phyloP scores from a whole-genome alignment of 2,888 invertebrate genomes.

The Ectemnius continuus region DNA sequence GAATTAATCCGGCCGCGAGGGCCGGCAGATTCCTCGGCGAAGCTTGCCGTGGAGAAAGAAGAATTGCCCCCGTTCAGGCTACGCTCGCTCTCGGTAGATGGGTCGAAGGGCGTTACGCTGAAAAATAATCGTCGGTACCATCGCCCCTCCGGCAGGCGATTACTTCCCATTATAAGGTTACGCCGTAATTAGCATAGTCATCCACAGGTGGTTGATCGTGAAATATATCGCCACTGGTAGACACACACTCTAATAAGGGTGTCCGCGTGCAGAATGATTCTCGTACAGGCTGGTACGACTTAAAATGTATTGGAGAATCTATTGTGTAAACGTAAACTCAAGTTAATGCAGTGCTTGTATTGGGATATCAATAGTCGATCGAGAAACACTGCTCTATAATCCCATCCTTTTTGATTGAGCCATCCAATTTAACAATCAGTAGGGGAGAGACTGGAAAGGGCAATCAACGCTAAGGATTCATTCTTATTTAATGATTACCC shows the following conservation, averaged over 20 bases:
- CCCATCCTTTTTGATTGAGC: too few relatives aligned
- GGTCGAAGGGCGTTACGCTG: conserved; percentile 36
- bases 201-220: conserved; percentile 65
- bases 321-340: too few relatives aligned
- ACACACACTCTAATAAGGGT: conserved; percentile 20
- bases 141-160: conserved; percentile 41
- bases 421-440: too few relatives aligned
- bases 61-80: conserved; percentile 8
- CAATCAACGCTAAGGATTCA: neutral
- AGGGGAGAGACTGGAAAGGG: neutral
- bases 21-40: conserved; percentile 30
- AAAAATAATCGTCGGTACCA: conserved; percentile 56
- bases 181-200: conserved; percentile 64
- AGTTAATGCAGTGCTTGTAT: too few relatives aligned
- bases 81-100: conserved; percentile 3
- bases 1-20: conserved; percentile 54
- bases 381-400: too few relatives aligned
- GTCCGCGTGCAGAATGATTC: neutral
- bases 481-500: neutral
- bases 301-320: too few relatives aligned
- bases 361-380: too few relatives aligned
- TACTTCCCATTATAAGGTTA: conserved; percentile 59
- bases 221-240: conserved; percentile 52
- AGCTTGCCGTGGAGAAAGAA: conserved; percentile 19
- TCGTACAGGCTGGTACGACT: neutral